phyloP scores from a whole-genome alignment of 2,797 vertebrate species.

The Etheostoma perlongum region DNA sequence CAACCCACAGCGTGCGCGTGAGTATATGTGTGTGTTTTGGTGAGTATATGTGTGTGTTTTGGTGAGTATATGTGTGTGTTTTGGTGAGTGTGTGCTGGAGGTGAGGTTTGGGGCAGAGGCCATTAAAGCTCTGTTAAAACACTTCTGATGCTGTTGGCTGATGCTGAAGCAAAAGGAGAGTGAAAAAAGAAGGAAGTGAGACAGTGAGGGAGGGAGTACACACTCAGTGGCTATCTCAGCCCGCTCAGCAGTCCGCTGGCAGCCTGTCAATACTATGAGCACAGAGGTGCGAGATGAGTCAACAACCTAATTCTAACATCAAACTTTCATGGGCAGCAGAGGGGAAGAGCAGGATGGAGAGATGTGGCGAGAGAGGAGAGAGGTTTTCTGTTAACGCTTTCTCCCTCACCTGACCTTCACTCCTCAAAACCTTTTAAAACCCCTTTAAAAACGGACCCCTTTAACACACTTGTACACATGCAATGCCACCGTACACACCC shows the following conservation, averaged over 20 bases:
- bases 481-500: constrained; percentile 47
- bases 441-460: constrained; percentile 78
- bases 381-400: constrained; percentile 78
- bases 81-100: constrained; percentile 59
- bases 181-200: constrained; percentile 66
- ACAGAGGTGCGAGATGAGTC: constrained; percentile 95
- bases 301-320: constrained; percentile 98
- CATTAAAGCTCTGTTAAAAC: constrained; percentile 99
- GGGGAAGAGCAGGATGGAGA: constrained; percentile 71
- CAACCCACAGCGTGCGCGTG: constrained; percentile 80
- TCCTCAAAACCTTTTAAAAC: constrained; percentile 85
- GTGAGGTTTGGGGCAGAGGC: constrained; percentile 81
- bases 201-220: constrained; percentile 63
- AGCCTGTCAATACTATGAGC: constrained; percentile 98
- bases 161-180: constrained; percentile 88
- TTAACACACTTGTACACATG: constrained; percentile 66
- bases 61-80: too few relatives aligned
- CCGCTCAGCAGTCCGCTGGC: constrained; percentile 88
- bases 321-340: constrained; percentile 93
- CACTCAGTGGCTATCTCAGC: constrained; percentile 88
- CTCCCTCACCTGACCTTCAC: constrained; percentile 83
- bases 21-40: constrained; percentile 12
- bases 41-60: too few relatives aligned
- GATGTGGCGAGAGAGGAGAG: constrained; percentile 72
- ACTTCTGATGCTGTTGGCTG: constrained; percentile 98